Evolutionary conservation across 2,888 invertebrate genomes (phyloP).

Genomic region (Eupithecia tripunctaria): DNA sequence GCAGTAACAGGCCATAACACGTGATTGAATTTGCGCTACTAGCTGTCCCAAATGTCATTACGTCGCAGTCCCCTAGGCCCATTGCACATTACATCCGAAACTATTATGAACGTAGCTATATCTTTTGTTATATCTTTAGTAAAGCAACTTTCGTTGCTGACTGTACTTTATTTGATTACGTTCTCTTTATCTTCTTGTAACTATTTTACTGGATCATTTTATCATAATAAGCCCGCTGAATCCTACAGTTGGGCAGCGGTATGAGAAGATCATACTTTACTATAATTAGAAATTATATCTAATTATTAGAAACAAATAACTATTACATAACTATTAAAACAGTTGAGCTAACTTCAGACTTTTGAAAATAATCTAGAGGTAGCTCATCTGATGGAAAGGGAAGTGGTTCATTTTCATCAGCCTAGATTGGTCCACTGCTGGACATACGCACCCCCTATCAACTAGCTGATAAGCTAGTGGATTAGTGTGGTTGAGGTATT

Average conservation of each 20-base stretch:
- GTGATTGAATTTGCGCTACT: not conserved
- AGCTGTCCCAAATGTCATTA: slow-evolving; percentile 1
- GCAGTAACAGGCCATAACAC: not conserved
- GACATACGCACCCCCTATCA: too few species aligned
- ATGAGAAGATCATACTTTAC: too few species aligned
- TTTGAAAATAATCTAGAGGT: too few species aligned
- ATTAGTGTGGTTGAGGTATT: too few species aligned
- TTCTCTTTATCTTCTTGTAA: not conserved
- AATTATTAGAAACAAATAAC: too few species aligned
- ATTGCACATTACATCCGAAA: not conserved
- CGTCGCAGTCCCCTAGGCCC: not conserved
- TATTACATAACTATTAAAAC: too few species aligned
- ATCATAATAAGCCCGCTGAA: not conserved
- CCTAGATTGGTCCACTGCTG: too few species aligned
- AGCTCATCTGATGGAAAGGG: too few species aligned
- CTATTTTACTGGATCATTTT: not conserved
- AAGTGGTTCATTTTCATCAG: too few species aligned
- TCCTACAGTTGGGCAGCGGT: too few species aligned
- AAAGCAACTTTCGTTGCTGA: not conserved
- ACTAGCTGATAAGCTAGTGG: too few species aligned
- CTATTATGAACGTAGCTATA: not conserved
- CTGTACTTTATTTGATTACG: not conserved
- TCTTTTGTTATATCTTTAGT: not conserved
- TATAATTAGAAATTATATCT: not conserved
- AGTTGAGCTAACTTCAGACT: too few species aligned